Percentiles rank a stretch among this genome's conserved stretches.
These are phyloP conservation scores for Parthenolecanium corni DNA, from an alignment of 2,888 invertebrate species.

Conservation along the genomic window DNA sequence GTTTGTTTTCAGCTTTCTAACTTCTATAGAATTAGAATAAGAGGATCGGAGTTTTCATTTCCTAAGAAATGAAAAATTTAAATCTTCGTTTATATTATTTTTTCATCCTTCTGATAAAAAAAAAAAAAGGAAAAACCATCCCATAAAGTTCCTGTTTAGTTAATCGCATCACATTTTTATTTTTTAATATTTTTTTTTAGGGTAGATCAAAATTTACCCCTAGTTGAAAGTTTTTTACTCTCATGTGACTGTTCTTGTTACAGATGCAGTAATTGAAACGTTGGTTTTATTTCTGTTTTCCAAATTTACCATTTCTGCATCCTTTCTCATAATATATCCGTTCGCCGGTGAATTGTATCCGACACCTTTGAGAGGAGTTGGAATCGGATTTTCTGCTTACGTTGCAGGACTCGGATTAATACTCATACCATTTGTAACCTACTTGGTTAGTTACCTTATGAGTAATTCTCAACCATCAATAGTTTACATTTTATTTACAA, in stretches of 20 bases:
- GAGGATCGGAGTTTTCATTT: too few relatives aligned
- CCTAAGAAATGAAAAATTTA: too few relatives aligned
- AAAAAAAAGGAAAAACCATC: too few relatives aligned
- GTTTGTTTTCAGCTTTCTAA: too few relatives aligned
- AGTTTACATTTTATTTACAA: not conserved
- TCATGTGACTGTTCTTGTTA: not conserved
- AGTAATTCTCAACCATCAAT: not conserved
- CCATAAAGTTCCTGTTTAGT: too few relatives aligned
- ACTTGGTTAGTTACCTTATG: constrained; percentile 55
- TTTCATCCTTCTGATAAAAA: too few relatives aligned
- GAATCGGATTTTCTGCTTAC: constrained; percentile 82
- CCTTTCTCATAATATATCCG: constrained; percentile 82
- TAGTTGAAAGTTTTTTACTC: too few relatives aligned
- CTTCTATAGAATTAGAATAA: too few relatives aligned
- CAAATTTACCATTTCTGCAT: constrained; percentile 80
- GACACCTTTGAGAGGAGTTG: constrained; percentile 75
- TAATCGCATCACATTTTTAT: too few relatives aligned
- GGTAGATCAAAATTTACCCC: too few relatives aligned
- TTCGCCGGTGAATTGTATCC: constrained; percentile 88
- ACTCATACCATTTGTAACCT: constrained; percentile 81
- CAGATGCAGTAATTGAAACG: constrained; percentile 63
- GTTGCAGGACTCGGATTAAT: constrained; percentile 79
- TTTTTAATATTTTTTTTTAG: too few relatives aligned
- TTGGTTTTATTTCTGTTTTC: constrained; percentile 65
- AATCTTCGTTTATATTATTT: too few relatives aligned